phyloP scores from a whole-genome alignment of 2,113 vertebrate species.

The Pituophis catenifer region DNA sequence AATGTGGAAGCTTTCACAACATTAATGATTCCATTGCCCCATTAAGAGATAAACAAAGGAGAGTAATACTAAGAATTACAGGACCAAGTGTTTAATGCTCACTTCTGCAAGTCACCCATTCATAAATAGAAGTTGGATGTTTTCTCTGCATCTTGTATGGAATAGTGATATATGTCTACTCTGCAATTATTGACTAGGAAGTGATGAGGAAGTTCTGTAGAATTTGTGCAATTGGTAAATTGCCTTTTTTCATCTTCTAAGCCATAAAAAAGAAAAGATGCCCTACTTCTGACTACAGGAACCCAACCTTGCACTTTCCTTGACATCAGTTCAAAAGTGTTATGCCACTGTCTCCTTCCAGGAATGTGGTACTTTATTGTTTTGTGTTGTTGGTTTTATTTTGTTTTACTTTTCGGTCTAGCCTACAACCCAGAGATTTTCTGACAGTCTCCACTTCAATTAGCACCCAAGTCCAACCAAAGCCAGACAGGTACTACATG shows the following conservation, averaged over 20 bases:
- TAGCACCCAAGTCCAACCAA: not conserved
- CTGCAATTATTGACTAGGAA: not conserved
- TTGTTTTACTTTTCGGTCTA: not conserved
- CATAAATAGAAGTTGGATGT: not conserved
- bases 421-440: not conserved
- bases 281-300: not conserved
- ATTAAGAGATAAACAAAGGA: slow-evolving; percentile 44
- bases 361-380: not conserved
- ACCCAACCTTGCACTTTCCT: not conserved
- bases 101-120: not conserved
- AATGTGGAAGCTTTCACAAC: slow-evolving; percentile 61
- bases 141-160: not conserved
- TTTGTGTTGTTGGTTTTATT: not conserved
- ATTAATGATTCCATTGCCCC: slow-evolving; percentile 53
- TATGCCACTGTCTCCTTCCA: not conserved
- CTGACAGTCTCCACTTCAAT: not conserved
- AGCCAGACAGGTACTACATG: not conserved
- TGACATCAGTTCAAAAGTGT: not conserved
- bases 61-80: slow-evolving; percentile 31
- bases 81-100: slow-evolving; percentile 2
- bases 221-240: not conserved
- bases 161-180: not conserved
- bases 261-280: not conserved
- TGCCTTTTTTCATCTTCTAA: not conserved
- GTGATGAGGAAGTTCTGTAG: not conserved